phyloP scores from a whole-genome alignment of 2,797 vertebrate species.

The Lagorchestes hirsutus region DNA sequence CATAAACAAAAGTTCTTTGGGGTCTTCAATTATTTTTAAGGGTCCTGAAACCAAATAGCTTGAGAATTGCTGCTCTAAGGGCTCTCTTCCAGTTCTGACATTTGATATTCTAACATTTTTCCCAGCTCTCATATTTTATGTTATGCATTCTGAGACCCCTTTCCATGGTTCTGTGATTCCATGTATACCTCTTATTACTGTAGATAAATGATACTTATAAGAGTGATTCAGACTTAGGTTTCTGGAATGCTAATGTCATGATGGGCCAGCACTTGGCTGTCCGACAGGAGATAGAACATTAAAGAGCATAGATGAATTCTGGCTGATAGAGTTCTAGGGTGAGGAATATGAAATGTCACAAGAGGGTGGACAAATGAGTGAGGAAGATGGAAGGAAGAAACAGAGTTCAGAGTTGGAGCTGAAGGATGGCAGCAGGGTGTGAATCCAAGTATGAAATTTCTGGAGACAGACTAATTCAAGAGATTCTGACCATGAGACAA shows the following conservation, averaged over 20 bases:
- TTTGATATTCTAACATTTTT: neutral
- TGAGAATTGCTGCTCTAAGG: neutral
- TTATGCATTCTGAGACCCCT: neutral
- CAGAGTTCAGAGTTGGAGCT: neutral
- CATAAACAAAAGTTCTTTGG: neutral
- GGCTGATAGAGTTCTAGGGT: neutral
- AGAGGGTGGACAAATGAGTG: neutral
- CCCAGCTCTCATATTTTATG: neutral
- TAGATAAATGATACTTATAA: neutral
- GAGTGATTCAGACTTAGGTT: neutral
- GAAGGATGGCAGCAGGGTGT: neutral
- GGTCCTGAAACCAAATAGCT: neutral
- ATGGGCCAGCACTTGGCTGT: neutral
- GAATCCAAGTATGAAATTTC: neutral
- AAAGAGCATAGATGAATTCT: neutral
- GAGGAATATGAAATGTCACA: neutral
- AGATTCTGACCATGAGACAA: neutral
- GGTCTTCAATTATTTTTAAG: neutral
- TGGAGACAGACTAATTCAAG: neutral
- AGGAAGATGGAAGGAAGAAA: neutral
- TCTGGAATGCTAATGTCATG: neutral
- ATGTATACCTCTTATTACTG: neutral
- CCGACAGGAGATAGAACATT: neutral
- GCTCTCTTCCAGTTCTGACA: neutral
- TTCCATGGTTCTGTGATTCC: conserved; percentile 8